Conservation (phyloP, 2,888 invertebrate genomes). For the Erebia palarica region DNA sequence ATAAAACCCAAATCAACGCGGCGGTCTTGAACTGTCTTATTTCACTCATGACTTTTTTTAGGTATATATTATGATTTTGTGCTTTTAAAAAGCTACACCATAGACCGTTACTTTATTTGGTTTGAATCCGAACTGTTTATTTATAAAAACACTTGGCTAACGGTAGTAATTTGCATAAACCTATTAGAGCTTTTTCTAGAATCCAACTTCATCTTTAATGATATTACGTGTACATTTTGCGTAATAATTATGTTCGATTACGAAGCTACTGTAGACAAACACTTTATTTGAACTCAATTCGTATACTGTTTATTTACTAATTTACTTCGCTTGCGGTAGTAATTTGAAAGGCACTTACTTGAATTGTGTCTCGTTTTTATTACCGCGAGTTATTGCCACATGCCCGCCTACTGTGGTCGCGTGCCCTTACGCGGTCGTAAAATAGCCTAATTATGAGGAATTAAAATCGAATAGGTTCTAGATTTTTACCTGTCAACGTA, state of each 20-base stretch:
- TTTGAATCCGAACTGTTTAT: background rate
- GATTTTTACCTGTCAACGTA: background rate
- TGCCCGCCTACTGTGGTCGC: constrained; percentile 13
- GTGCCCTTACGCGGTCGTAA: constrained; percentile 17
- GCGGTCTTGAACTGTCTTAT: too few species aligned
- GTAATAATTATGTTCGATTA: too few species aligned
- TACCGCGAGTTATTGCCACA: constrained; percentile 10
- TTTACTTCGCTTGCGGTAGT: background rate
- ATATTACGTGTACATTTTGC: too few species aligned
- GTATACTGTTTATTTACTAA: background rate
- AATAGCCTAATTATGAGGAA: background rate
- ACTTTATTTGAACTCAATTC: background rate
- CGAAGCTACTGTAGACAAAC: background rate
- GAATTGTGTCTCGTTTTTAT: constrained; percentile 21
- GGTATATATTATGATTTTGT: too few species aligned
- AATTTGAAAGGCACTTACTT: constrained; percentile 18
- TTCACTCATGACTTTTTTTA: too few species aligned
- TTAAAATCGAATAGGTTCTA: constrained; percentile 2
- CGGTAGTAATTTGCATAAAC: background rate
- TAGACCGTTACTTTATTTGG: background rate
- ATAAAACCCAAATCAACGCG: too few species aligned
- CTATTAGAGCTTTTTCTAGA: too few species aligned
- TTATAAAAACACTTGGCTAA: background rate
- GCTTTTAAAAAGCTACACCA: too few species aligned
- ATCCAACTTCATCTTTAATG: too few species aligned